Conservation (phyloP, 2,113 vertebrate species). For the Tachuris rubrigastra region DNA sequence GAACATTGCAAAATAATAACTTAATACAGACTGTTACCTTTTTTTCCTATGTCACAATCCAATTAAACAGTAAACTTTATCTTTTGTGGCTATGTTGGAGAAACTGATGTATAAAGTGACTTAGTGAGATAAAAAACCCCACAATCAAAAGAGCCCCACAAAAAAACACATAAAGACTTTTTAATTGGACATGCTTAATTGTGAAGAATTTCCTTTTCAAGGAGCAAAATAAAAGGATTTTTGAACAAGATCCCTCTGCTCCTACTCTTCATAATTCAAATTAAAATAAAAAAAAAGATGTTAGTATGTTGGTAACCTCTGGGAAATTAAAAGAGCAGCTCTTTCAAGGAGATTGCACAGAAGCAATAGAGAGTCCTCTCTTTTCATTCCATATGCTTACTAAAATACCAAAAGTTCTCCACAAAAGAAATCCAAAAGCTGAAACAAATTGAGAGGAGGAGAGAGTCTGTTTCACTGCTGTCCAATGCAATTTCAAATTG, state of each 20-base stretch:
- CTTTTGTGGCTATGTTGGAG: background rate
- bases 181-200: constrained; percentile 39
- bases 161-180: background rate
- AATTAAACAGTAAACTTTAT: constrained; percentile 19
- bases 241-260: constrained; percentile 12
- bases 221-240: background rate
- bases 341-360: background rate
- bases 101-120: background rate
- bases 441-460: background rate
- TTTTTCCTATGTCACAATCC: background rate
- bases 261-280: constrained; percentile 36
- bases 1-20: background rate
- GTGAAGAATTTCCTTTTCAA: constrained; percentile 21
- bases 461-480: constrained; percentile 9
- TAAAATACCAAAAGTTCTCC: background rate
- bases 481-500: constrained; percentile 5
- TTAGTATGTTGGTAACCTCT: background rate
- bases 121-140: background rate
- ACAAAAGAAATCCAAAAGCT: background rate
- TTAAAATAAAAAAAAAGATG: background rate
- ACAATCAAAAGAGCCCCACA: background rate
- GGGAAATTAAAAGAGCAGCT: constrained; percentile 51
- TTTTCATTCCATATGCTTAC: background rate
- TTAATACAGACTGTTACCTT: background rate
- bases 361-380: background rate